Conservation (phyloP, 2,888 invertebrate species). For the Drosophila prostipennis region DNA sequence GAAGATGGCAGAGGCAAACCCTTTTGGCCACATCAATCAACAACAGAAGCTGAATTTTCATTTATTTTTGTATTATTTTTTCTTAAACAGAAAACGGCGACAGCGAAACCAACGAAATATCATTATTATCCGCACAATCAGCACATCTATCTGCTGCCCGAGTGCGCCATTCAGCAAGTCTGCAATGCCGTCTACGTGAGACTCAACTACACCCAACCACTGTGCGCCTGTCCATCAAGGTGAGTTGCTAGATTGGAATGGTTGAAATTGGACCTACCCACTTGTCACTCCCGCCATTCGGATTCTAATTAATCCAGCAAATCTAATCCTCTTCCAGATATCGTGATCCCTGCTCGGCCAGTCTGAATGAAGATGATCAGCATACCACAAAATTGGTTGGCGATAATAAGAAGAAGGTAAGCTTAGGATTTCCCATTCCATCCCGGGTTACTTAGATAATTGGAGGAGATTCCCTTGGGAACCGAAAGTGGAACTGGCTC, state of each 20-base stretch:
- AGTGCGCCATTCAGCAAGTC: conserved; percentile 97
- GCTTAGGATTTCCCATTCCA: conserved; percentile 39
- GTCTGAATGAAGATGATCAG: conserved; percentile 94
- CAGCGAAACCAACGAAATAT: conserved; percentile 95
- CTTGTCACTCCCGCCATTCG: conserved; percentile 23
- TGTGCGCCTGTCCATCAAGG: conserved; percentile 95
- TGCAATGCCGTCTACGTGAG: conserved; percentile 97
- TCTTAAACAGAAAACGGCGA: conserved; percentile 87
- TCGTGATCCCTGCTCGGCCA: conserved; percentile 95
- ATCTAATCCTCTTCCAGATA: conserved; percentile 84
- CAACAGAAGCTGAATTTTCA: conserved; percentile 19
- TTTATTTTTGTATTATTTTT: conserved; percentile 27
- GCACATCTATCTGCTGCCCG: conserved; percentile 95
- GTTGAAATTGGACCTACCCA: conserved; percentile 5
- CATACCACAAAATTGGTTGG: conserved; percentile 96
- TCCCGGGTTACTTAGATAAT: conserved; percentile 22
- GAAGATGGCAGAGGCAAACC: conserved; percentile 6
- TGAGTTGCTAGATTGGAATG: conserved; percentile 55
- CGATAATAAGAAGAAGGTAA: conserved; percentile 93
- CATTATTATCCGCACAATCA: conserved; percentile 97
- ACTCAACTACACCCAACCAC: conserved; percentile 95
- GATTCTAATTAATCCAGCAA: conserved; percentile 51
- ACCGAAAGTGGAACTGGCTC: conserved; percentile 27
- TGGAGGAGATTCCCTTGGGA: conserved; percentile 20
- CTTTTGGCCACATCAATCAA: conserved; percentile 43